phyloP scores from a whole-genome alignment of 2,888 invertebrate genomes.

The Troides helena region DNA sequence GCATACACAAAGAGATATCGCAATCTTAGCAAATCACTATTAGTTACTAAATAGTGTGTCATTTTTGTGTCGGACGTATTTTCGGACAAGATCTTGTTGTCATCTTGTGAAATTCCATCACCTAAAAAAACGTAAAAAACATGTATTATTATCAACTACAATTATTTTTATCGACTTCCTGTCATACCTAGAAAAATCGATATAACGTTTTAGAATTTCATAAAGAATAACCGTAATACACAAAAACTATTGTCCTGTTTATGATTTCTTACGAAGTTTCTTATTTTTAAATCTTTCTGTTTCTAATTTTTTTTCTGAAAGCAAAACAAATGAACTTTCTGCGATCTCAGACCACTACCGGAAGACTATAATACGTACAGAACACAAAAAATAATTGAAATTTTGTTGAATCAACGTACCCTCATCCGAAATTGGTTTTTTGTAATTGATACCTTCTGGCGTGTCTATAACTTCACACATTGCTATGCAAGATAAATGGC shows the following conservation, averaged over 20 bases:
- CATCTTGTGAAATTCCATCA: slow-evolving; percentile 56
- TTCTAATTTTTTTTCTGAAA: too few species aligned
- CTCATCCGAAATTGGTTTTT: slow-evolving; percentile 66
- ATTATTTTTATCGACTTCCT: too few species aligned
- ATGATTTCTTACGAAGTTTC: too few species aligned
- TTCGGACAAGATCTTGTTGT: slow-evolving; percentile 46
- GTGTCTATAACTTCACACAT: slow-evolving; percentile 90
- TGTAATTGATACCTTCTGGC: slow-evolving; percentile 81
- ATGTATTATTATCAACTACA: too few species aligned
- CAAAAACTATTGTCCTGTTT: too few species aligned
- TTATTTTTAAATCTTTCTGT: too few species aligned
- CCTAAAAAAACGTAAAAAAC: slow-evolving; percentile 37
- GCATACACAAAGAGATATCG: slow-evolving; percentile 88
- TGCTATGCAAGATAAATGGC: slow-evolving; percentile 88
- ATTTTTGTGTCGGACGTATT: slow-evolving; percentile 76
- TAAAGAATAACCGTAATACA: too few species aligned
- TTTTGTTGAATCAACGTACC: slow-evolving; percentile 41
- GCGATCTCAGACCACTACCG: too few species aligned
- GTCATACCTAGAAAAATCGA: too few species aligned
- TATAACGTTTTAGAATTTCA: too few species aligned
- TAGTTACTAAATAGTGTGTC: slow-evolving; percentile 86
- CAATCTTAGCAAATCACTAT: slow-evolving; percentile 87
- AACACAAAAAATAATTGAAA: not conserved
- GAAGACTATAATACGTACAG: not conserved
- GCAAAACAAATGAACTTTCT: too few species aligned